Evolutionary conservation across 2,113 vertebrate species (phyloP), one percentile per base, ranked within the genome.

Genomic region (Hippocampus barbouri): DNA sequence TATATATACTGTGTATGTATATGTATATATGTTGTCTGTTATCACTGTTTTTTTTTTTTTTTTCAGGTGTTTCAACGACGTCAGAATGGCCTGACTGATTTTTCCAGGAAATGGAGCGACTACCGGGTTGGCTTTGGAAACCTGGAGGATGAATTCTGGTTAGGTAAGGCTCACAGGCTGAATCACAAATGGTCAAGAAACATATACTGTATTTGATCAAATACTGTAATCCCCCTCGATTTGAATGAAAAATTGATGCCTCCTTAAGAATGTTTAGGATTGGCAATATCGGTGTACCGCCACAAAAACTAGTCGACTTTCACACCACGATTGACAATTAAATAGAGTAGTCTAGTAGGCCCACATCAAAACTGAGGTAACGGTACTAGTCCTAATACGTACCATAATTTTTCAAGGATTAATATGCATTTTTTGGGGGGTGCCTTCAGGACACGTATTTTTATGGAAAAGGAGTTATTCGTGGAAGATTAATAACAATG

Each of bases 131-230:
- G 97, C 43, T 99, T 99, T 10, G 97, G 97, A 67, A 98, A 97
- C 86, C 73, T 99, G 78, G 96, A 98, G 79, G 97, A 99, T 56
- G 97, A 99, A 82, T 99, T 99, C 85, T 99, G 97, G 97, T 93
- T 99, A 16, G 97, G 97, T 99, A 91, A 92, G 78, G 79, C n/a
- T 72, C 11, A 43, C 1, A 18, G 38, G 63, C 63, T 45, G 21
- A 45, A n/a, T 23, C 20, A 63, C 10, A 8, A 27, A 6, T 43
- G 11, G 21, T 41, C 18, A 59, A 59, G 14, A 59, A 59, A 12
- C 56, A 59, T 25, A 59, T 59, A 27, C 14, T 5, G n/a, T 57
- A 57, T 10, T 25, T 11, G 10, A 9, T 57, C 21, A 57, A 57
- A 57, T 57, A 11, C n/a, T 10, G 12, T 14, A 15, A 57, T 25